phyloP scores from a whole-genome alignment of 2,113 vertebrate species.

The Oxygymnocypris stewartii region DNA sequence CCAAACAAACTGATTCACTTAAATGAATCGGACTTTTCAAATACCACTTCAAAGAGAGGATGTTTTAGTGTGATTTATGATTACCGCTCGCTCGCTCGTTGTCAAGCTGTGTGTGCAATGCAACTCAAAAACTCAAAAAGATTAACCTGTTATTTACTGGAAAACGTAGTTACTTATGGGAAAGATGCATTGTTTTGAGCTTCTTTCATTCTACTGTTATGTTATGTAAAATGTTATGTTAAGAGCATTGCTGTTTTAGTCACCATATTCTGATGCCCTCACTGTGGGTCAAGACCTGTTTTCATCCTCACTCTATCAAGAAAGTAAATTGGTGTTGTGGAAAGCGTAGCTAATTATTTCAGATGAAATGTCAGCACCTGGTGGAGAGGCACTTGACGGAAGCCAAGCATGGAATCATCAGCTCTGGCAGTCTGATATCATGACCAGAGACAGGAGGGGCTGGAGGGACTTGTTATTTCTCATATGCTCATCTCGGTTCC shows the following conservation, averaged over 20 bases:
- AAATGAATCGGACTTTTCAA: background rate
- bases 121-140: background rate
- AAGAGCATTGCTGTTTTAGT: background rate
- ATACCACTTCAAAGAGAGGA: background rate
- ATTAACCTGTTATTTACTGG: background rate
- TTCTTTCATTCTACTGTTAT: background rate
- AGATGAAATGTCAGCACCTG: conserved; percentile 72
- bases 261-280: background rate
- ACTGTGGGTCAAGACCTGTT: conserved; percentile 20
- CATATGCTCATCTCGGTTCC: conserved; percentile 27
- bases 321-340: conserved; percentile 1
- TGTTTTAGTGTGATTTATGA: background rate
- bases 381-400: conserved; percentile 57
- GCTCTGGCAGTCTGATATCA: conserved; percentile 33
- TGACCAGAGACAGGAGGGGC: conserved; percentile 16
- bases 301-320: conserved; percentile 17
- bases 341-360: conserved; percentile 65
- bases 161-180: background rate
- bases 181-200: background rate
- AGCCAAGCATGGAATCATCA: conserved; percentile 54
- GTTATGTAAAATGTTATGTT: background rate
- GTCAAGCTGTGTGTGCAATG: background rate
- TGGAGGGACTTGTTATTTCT: conserved; percentile 38
- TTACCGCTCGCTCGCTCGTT: background rate
- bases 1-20: background rate